Conservation (phyloP, 2,888 invertebrate genomes). For the Euzophera pinguis region DNA sequence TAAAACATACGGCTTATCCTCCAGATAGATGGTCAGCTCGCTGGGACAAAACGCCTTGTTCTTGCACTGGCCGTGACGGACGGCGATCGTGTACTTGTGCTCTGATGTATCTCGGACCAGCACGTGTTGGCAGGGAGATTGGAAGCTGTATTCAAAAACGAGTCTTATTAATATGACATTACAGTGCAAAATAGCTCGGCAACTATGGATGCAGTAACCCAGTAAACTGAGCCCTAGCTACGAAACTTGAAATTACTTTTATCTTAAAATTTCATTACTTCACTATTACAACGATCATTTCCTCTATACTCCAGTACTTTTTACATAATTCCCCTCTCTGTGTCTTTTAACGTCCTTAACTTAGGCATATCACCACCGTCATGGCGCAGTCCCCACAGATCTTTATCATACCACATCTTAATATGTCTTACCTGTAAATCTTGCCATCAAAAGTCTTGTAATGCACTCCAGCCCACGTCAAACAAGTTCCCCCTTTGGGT, state of each 20-base stretch:
- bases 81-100: constrained; percentile 84
- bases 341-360: too few relatives aligned
- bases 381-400: too few relatives aligned
- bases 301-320: too few relatives aligned
- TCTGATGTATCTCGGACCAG: constrained; percentile 85
- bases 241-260: too few relatives aligned
- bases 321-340: too few relatives aligned
- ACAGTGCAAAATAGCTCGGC: too few relatives aligned
- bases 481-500: constrained; percentile 85
- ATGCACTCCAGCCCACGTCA: constrained; percentile 90
- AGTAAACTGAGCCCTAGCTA: too few relatives aligned
- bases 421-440: constrained; percentile 83
- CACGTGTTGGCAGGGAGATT: constrained; percentile 87
- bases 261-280: too few relatives aligned
- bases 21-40: constrained; percentile 82
- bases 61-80: constrained; percentile 71
- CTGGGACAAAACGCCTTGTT: constrained; percentile 49
- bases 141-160: constrained; percentile 77
- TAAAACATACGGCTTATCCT: constrained; percentile 83
- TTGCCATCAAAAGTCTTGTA: constrained; percentile 92
- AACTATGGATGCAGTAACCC: too few relatives aligned
- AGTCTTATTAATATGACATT: background rate
- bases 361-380: too few relatives aligned
- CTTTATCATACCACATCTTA: too few relatives aligned
- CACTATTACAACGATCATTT: too few relatives aligned